These are phyloP conservation scores for Sus cebifrons DNA, from an alignment of 2,797 vertebrate genomes.

Conservation along the genomic window DNA sequence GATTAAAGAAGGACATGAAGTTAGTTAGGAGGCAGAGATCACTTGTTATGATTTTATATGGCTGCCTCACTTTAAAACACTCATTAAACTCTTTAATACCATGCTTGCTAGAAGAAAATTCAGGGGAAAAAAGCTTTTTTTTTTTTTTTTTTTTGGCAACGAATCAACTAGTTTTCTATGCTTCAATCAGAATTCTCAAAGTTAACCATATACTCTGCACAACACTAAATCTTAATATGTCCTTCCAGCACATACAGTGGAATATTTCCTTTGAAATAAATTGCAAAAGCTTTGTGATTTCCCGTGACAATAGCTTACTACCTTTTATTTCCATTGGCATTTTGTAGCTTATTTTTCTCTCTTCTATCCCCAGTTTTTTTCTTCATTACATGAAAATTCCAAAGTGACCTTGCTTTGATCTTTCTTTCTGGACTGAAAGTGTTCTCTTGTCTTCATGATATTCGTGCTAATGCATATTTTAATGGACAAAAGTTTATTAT, in stretches of 20 bases:
- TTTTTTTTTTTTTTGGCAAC: background rate
- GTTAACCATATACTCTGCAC: background rate
- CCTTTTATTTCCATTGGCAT: background rate
- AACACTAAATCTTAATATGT: background rate
- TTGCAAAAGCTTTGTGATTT: background rate
- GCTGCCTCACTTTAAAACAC: background rate
- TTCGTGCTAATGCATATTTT: background rate
- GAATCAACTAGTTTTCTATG: background rate
- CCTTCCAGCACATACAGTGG: background rate
- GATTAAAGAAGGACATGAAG: background rate
- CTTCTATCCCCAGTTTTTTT: background rate
- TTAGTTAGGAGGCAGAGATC: background rate
- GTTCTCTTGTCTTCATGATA: background rate
- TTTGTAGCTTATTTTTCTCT: background rate
- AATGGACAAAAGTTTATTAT: background rate
- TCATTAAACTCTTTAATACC: background rate
- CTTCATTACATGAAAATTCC: background rate
- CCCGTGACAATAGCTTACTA: background rate
- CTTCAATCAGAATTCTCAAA: background rate
- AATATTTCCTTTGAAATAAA: conserved; percentile 26
- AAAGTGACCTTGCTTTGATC: background rate
- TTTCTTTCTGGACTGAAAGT: background rate
- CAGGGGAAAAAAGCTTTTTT: background rate
- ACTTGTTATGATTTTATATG: background rate
- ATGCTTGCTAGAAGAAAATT: background rate